These are phyloP conservation scores for Parus major DNA, from an alignment of 2,113 vertebrate genomes.

Conservation along the genomic window DNA sequence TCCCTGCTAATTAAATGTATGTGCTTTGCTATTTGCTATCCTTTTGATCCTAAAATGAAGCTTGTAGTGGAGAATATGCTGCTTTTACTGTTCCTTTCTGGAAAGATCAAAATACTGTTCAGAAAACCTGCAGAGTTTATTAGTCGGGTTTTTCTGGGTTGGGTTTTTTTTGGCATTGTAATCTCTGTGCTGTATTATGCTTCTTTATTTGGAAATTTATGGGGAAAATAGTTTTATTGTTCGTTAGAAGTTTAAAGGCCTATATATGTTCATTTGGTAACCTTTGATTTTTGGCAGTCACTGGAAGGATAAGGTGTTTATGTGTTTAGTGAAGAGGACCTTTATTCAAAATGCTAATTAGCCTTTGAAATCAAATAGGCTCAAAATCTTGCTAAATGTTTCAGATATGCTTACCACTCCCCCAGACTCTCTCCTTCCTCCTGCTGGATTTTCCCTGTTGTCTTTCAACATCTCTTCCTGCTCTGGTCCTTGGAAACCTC, in stretches of 20 bases:
- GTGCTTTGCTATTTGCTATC: neutral
- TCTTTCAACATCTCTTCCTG: neutral
- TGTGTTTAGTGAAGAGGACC: neutral
- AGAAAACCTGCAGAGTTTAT: neutral
- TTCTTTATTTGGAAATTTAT: neutral
- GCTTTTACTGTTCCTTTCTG: neutral
- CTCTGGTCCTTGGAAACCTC: neutral
- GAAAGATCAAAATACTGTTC: neutral
- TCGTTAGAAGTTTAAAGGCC: neutral
- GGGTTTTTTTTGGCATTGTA: neutral
- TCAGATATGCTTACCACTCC: neutral
- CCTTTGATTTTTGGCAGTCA: neutral
- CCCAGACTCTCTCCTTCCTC: neutral
- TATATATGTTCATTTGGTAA: neutral
- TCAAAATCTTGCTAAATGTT: neutral
- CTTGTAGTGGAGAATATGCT: neutral
- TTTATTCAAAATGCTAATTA: constrained; percentile 14
- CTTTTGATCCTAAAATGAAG: constrained; percentile 21
- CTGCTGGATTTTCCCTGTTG: neutral
- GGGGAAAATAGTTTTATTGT: neutral
- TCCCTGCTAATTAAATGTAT: neutral
- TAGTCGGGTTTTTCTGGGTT: neutral
- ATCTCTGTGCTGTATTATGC: neutral
- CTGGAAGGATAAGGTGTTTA: neutral
- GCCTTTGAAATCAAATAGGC: neutral